These are phyloP conservation scores for Caracal caracal DNA, from an alignment of 2,113 vertebrate genomes.

Conservation along the genomic window DNA sequence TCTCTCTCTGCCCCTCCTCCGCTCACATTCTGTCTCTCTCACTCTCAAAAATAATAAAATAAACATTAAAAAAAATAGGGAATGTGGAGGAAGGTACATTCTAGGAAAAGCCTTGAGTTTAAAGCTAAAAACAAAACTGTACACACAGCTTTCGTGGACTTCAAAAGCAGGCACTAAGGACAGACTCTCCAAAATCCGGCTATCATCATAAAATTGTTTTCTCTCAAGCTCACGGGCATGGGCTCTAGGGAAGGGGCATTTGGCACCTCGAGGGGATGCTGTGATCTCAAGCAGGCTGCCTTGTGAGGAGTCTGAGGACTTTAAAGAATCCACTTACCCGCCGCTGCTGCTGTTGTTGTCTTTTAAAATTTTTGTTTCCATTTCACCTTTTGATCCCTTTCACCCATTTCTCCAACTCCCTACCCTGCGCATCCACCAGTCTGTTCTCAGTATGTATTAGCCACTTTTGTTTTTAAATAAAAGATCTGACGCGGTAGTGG, in stretches of 20 bases:
- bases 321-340: neutral
- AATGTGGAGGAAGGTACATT: neutral
- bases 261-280: neutral
- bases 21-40: no score
- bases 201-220: neutral
- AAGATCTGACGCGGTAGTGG: neutral
- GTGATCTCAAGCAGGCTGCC: neutral
- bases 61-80: neutral
- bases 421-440: neutral
- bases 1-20: no score
- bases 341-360: neutral
- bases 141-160: neutral
- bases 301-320: neutral
- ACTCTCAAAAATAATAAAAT: no score
- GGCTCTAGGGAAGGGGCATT: neutral
- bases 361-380: neutral
- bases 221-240: accelerated
- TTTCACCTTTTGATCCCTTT: neutral
- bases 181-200: neutral
- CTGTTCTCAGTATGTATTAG: neutral
- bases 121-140: neutral
- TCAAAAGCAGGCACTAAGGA: neutral
- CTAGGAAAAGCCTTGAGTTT: neutral
- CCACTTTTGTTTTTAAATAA: neutral
- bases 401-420: neutral